Percentiles rank a stretch among this genome's conserved stretches.
These are phyloP conservation scores for Manduca sexta DNA, from an alignment of 1,140 invertebrate species.

Conservation along the genomic window DNA sequence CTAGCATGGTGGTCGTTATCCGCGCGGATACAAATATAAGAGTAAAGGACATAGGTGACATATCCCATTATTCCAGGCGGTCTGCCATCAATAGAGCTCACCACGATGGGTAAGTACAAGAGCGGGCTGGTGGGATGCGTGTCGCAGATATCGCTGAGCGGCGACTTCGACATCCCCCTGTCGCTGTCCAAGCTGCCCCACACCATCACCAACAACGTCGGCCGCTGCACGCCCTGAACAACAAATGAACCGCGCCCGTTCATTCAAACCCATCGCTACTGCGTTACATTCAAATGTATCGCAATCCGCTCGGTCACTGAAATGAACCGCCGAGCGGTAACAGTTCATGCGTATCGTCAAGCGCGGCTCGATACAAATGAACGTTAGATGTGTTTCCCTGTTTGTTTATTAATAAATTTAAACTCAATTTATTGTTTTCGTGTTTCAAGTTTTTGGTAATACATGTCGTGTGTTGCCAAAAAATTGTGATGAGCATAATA, in stretches of 20 bases:
- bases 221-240: constrained; percentile 57
- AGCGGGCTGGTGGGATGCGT: constrained; percentile 65
- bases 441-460: too few relatives aligned
- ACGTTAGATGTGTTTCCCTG: constrained; percentile 1
- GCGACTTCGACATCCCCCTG: constrained; percentile 68
- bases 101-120: constrained; percentile 61
- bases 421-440: not conserved
- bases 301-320: not conserved
- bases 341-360: too few relatives aligned
- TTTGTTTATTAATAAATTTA: not conserved
- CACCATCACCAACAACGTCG: constrained; percentile 69
- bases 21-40: too few relatives aligned
- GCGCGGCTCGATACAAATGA: constrained; percentile 8
- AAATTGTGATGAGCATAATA: too few relatives aligned
- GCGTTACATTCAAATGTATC: not conserved
- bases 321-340: too few relatives aligned
- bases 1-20: too few relatives aligned
- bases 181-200: constrained; percentile 61
- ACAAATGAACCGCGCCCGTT: constrained; percentile 8
- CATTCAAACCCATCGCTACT: constrained; percentile 30
- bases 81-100: constrained; percentile 66
- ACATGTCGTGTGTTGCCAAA: not conserved
- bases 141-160: constrained; percentile 65
- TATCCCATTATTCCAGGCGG: too few relatives aligned
- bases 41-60: too few relatives aligned